These are phyloP conservation scores for Oxyura jamaicensis DNA, from an alignment of 2,113 vertebrate species.

Conservation along the genomic window DNA sequence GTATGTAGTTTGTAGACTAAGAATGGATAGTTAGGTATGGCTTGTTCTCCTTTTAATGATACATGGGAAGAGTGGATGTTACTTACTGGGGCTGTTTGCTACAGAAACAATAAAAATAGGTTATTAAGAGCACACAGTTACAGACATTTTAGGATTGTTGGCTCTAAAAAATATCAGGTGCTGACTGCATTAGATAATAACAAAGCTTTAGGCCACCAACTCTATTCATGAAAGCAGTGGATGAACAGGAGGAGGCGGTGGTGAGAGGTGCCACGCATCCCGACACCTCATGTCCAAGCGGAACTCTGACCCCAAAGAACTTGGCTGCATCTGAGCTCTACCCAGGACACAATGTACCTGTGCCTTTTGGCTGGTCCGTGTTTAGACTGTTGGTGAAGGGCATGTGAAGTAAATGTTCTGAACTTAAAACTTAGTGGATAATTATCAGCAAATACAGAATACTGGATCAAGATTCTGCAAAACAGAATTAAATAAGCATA, in stretches of 20 bases:
- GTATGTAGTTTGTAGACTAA: neutral
- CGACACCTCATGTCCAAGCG: neutral
- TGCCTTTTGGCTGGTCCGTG: neutral
- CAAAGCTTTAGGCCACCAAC: neutral
- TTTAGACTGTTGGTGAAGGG: neutral
- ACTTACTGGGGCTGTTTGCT: neutral
- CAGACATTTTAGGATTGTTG: neutral
- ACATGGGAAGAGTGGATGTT: neutral
- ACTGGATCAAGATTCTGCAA: neutral
- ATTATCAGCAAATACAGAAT: neutral
- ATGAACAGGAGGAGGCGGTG: neutral
- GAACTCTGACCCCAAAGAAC: neutral
- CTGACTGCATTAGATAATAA: neutral
- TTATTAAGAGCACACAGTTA: neutral
- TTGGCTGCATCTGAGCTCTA: neutral
- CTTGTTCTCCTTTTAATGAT: neutral
- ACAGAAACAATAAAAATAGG: neutral
- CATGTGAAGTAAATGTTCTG: neutral
- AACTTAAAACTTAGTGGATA: neutral
- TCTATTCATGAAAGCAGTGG: neutral
- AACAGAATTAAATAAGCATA: constrained; percentile 9
- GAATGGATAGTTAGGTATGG: neutral
- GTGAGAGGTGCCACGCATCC: neutral
- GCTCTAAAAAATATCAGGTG: neutral
- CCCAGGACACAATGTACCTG: neutral